Evolutionary conservation across 2,888 invertebrate genomes (phyloP), one percentile per base, ranked within the genome.

Genomic region (Coremacera marginata): DNA sequence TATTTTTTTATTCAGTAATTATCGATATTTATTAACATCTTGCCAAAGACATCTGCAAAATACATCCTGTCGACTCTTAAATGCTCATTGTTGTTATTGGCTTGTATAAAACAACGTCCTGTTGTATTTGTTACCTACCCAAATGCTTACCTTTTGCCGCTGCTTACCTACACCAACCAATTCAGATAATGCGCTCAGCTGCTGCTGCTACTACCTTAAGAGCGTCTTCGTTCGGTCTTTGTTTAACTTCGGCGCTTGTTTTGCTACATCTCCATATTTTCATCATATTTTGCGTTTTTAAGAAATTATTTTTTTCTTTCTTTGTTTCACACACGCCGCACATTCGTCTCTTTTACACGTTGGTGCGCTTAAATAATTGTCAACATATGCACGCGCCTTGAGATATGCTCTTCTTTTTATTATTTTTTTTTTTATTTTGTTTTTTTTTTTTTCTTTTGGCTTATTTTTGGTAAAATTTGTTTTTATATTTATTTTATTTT

Each of bases 301-400:
- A 44, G 44, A 44, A 44, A 7, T 37, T 4, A 22, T 22, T 60
- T 60, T 60, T 60, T 9, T 31, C 5, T 60, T 60, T 25, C 11
- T 60, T 25, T n/a, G n/a, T 60, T 60, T 25, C 11, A 25, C 8
- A 37, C 67, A 34, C 11, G 37, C 44, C 11, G 37, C 44, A 31
- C n/a, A 37, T 27, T 65, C 37, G 63, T 27, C 31, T n/a, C 63
- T 31, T 25, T 22, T 2, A 22, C 51, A 5, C 25, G 25, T 51
- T 68, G 25, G 44, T 7, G 22, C 19, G 25, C 68, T 51, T 68
- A 68, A 68, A 49, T 68, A 49, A 68, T 68, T 68, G 68, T 68
- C 68, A 68, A 68, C 68, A 68, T 19, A 68, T 51, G 49, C 68
- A 25, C 49, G 68, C 49, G 68, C 51, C 68, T 51, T 51, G 27